Evolutionary conservation across 2,888 invertebrate species (phyloP), one percentile per base, ranked within the genome.

Genomic region (Gandaritis pyraliata): DNA sequence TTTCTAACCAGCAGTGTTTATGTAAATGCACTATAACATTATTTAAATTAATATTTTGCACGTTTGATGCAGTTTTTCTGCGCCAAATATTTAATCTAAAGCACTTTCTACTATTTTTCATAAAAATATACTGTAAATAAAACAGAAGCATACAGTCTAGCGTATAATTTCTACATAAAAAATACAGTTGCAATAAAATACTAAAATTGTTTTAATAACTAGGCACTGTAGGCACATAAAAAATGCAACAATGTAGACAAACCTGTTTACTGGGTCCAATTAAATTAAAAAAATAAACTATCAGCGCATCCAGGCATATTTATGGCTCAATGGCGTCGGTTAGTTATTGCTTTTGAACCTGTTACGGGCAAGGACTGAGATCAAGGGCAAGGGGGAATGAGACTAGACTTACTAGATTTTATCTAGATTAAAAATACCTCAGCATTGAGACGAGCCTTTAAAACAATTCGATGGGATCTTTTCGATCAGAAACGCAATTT

Each of bases 261-360:
- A 23, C 23, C 23, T 23, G 23, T 0, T 23, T 2, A 23, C 2
- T 23, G 23, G 23, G 2, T 23, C 3, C 23, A 23, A 23, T 23
- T 23, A 23, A 23, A 2, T 2, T 23, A 23, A 1, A 30, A 43
- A 11, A 16, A 43, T 16, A n/a, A 46, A 51, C 29, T 43, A 63
- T 48, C 36, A 52, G 6, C 11, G 10, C 56, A 68, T 77, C 73
- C 74, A 48, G 73, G 70, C 72, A 72, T 75, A 73, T 82, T 85
- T 82, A 82, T 84, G 78, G 75, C 74, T 85, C 75, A 65, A 69
- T 78, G 82, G 77, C 75, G 75, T 72, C 68, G 15, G 30, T 53
- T 56, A 68, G 47, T 59, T 65, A 65, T 64, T 54, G 51, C 62
- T 49, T 64, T 36, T 41, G 46, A 65, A 69, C 65, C 63, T 61